Base-by-base conservation (phyloP, 2,888 invertebrate species). In the Drosophila neonasuta region DNA sequence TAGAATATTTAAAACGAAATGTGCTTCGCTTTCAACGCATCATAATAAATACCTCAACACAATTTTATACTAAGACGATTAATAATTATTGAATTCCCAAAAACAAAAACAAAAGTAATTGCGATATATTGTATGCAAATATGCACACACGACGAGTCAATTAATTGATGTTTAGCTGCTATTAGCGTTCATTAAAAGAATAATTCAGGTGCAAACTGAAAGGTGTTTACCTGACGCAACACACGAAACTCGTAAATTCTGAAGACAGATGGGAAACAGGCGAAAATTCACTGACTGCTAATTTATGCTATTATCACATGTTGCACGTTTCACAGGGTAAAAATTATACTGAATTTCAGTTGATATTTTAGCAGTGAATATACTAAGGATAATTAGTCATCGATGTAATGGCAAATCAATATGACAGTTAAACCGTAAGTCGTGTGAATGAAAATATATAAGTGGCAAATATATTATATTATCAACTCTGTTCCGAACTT, bases 111-210 rank as follows among this genome's bases (percentile, higher is more conserved):
- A 15, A 42, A 29, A 20, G 17, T 20, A 32, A 52, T 17, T 42
- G 13, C 15, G 10, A 29, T 39, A 24, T 11, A 30, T 30, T 15
- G 34, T 45, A 29, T 44, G 30, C 54, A 34, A 50, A 48, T 68
- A 48, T 59, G 55, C 50, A 58, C 52, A 24, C 49, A 52, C 56
- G 54, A 36, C 41, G 41, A 61, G 46, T 58, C 80, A 79, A 79
- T 80, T 77, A 77, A 75, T 80, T 64, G 60, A 44, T 50, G 70
- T 66, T 84, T 77, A 74, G 68, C 64, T 62, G 50, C 56, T 52
- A 69, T 81, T 79, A 79, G 79, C 34, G 39, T 71, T 68, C 50
- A 68, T 74, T 76, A 70, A 59, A 51, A 8, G 59, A 29, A 65
- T 50, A 63, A 50, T 49, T 44, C n/a, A 61, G 75, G 62, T 62